A percentile compares a stretch with the other conserved stretches of the same genome.
These are phyloP conservation scores for Mesitornis unicolor DNA, from an alignment of 2,113 vertebrate species.

Conservation along the genomic window DNA sequence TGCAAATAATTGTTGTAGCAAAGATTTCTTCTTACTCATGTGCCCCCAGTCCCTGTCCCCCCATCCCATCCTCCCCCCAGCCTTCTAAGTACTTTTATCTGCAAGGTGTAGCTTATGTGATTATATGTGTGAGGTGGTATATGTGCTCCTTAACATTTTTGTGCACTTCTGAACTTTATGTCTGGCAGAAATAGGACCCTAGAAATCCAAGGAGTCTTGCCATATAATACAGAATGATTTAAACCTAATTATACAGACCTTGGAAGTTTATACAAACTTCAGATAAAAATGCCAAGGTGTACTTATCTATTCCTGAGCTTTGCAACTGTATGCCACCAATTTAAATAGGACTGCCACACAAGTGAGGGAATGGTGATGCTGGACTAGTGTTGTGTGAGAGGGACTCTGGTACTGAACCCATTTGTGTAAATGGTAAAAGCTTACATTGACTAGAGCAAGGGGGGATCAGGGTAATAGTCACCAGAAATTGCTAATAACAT, in stretches of 20 bases:
- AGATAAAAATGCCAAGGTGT: background rate
- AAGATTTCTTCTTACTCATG: background rate
- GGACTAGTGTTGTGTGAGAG: background rate
- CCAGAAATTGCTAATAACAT: background rate
- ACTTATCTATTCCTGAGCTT: background rate
- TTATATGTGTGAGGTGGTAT: background rate
- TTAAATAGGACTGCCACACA: background rate
- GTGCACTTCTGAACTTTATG: background rate
- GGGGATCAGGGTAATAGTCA: background rate
- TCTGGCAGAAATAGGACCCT: background rate
- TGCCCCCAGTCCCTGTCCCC: too few relatives aligned
- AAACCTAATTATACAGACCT: background rate
- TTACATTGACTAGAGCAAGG: background rate
- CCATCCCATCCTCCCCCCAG: rapidly evolving
- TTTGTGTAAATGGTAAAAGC: background rate
- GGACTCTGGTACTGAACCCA: too few relatives aligned
- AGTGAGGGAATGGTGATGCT: rapidly evolving
- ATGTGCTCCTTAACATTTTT: background rate
- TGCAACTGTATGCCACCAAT: background rate
- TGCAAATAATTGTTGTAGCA: background rate
- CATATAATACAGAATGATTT: background rate
- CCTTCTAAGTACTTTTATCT: background rate
- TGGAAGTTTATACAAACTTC: background rate
- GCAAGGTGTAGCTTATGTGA: rapidly evolving
- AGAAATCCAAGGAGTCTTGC: background rate